Evolutionary conservation across 2,797 vertebrate species (phyloP), one percentile per base, ranked within the genome.

Genomic region (Epinephelus coioides): DNA sequence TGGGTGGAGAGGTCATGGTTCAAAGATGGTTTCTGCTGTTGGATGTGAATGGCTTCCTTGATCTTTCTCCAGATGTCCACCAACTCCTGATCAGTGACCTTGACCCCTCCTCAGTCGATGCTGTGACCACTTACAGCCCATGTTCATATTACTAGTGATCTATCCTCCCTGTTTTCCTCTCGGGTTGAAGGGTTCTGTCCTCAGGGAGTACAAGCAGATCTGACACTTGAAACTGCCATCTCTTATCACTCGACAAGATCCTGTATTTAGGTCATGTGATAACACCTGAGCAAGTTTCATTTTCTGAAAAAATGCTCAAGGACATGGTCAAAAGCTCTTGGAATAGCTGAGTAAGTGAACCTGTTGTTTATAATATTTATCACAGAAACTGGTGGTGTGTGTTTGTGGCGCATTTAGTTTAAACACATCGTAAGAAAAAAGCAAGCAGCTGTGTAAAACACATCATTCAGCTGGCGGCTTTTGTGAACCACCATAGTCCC

Each of bases 401-500:
- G 43, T 79, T 44, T 65, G 25, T 25, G 40, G 25, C 5, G 1
- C 3, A 3, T 64, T 53, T 30, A 54, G 12, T 49, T 43, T 0
- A 23, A 44, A 40, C 8, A 59, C 40, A 18, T n/a, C 0, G 0
- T 0, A 1, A 71, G 21, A 18, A 73, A 30, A 54, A 56, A 61
- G 13, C 21, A 70, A 69, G 47, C 27, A 59, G 61, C 27, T 68
- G 61, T 62, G 61, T 69, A 60, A 80, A 72, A 79, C 40, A 64
- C 38, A 50, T 7, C 21, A 49, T 68, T 73, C 62, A 81, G 54
- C 70, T 72, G 17, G 38, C 71, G 62, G 67, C 62, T 55, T 66
- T 74, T 63, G 49, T 81, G 38, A 83, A 76, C 59, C 68, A 79
- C 67, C 44, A 56, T 19, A 59, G 81, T 73, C 34, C 44, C 40